Conservation (phyloP, 2,113 vertebrate genomes). For the Scomber japonicus region DNA sequence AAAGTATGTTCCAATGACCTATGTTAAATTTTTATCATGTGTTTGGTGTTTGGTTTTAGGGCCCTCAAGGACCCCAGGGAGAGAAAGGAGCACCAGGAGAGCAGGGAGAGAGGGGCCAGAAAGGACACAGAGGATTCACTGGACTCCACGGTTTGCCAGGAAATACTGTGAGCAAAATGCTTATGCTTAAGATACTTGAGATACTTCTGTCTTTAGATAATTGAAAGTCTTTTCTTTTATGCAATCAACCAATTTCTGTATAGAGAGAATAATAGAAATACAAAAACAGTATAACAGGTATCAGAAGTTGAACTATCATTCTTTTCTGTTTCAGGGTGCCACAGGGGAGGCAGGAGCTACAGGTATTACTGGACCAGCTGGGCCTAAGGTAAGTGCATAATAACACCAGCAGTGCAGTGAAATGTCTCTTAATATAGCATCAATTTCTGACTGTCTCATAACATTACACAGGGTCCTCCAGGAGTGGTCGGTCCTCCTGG, state of each 20-base stretch:
- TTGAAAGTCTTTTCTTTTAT: not conserved
- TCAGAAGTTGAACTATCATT: not conserved
- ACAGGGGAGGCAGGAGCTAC: constrained; percentile 90
- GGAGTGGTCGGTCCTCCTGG: constrained; percentile 94
- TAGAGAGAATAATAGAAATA: not conserved
- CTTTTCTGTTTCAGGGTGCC: constrained; percentile 86
- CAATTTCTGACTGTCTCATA: not conserved
- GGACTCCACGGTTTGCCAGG: constrained; percentile 96
- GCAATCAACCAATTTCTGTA: not conserved
- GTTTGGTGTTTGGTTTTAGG: constrained; percentile 77
- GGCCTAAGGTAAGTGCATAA: constrained; percentile 89
- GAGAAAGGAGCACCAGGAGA: constrained; percentile 93
- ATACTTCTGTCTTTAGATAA: not conserved
- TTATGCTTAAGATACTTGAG: not conserved
- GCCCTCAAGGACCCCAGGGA: constrained; percentile 97
- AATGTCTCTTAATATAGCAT: not conserved
- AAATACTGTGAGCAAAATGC: constrained; percentile 87
- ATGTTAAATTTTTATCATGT: not conserved
- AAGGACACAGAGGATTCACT: constrained; percentile 96
- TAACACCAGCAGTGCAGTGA: not conserved
- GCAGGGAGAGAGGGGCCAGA: constrained; percentile 94
- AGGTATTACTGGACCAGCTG: constrained; percentile 94
- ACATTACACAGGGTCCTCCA: constrained; percentile 88
- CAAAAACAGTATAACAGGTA: not conserved
- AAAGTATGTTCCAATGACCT: not conserved